Evolutionary conservation across 2,888 invertebrate species (phyloP).

Genomic region (Dryobotodes eremita): DNA sequence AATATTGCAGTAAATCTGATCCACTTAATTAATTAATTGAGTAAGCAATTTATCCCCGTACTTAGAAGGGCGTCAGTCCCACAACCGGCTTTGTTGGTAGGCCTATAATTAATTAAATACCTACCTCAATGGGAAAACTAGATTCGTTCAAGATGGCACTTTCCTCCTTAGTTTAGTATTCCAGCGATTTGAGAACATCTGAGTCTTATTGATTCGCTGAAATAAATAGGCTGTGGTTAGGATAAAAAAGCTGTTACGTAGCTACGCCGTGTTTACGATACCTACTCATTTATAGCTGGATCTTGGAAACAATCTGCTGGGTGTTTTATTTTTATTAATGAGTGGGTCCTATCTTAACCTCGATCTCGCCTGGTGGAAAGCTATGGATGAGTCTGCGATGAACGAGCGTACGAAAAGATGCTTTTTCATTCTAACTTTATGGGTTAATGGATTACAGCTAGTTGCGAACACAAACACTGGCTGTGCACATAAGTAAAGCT

Average conservation of each 20-base stretch:
- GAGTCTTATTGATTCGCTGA: conserved; percentile 4
- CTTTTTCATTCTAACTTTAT: not conserved
- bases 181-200: conserved; percentile 32
- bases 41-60: conserved; percentile 51
- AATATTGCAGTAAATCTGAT: not conserved
- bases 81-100: conserved; percentile 63
- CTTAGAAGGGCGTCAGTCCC: conserved; percentile 50
- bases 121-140: conserved; percentile 67
- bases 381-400: not conserved
- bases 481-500: too few species aligned
- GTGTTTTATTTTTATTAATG: conserved; percentile 20
- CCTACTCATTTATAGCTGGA: too few species aligned
- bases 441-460: not conserved
- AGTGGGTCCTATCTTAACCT: conserved; percentile 1
- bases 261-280: too few species aligned
- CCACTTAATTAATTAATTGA: conserved; percentile 37
- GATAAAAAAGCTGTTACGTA: too few species aligned
- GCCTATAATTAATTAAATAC: conserved; percentile 73
- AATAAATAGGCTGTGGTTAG: not conserved
- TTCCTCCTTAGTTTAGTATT: conserved; percentile 19
- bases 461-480: not conserved
- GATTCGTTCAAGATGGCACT: conserved; percentile 35
- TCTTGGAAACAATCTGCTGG: not conserved
- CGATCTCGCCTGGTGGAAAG: not conserved
- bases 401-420: not conserved